Conservation (phyloP, 2,888 invertebrate genomes). For the Pachliopta kotzebuea region DNA sequence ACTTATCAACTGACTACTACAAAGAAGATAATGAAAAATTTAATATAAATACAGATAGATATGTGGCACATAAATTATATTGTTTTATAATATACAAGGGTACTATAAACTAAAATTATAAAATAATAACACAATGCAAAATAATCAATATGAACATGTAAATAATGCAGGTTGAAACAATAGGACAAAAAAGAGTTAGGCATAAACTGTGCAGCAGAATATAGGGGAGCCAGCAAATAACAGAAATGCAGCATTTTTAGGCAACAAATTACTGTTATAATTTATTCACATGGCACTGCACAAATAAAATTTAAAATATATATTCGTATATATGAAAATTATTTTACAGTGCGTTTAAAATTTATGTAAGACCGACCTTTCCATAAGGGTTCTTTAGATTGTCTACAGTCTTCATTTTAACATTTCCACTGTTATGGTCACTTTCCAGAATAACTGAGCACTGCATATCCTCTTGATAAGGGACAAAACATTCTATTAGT, state of each 20-base stretch:
- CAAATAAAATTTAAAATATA: constrained; percentile 23
- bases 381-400: constrained; percentile 70
- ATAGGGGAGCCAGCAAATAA: constrained; percentile 47
- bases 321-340: constrained; percentile 58
- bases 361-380: constrained; percentile 65
- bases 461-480: constrained; percentile 75
- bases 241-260: constrained; percentile 53
- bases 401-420: constrained; percentile 74
- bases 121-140: constrained; percentile 33
- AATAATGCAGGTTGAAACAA: constrained; percentile 51
- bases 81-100: constrained; percentile 15
- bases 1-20: constrained; percentile 3
- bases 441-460: constrained; percentile 71
- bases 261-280: constrained; percentile 43
- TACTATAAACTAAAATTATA: constrained; percentile 6
- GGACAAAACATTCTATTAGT: constrained; percentile 55
- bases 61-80: neutral
- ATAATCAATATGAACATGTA: constrained; percentile 38
- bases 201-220: constrained; percentile 52
- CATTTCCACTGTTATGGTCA: constrained; percentile 63
- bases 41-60: neutral
- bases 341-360: constrained; percentile 37
- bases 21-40: neutral
- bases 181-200: constrained; percentile 59
- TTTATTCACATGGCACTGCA: constrained; percentile 12